These are phyloP conservation scores for Apamea crenata DNA, from an alignment of 2,888 invertebrate species.

Conservation along the genomic window DNA sequence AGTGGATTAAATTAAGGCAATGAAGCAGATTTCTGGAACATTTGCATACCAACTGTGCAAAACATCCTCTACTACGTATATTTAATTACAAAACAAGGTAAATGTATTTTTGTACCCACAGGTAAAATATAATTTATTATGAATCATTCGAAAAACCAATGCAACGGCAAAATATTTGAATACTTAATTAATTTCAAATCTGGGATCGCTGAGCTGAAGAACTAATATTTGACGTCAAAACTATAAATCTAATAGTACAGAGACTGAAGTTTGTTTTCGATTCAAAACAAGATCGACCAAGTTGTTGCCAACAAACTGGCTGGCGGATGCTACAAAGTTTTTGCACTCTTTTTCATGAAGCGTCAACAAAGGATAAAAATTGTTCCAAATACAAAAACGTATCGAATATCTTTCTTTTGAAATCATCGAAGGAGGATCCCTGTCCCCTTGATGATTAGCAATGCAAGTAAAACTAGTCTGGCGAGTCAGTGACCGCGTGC, in stretches of 20 bases:
- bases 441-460: constrained; percentile 65
- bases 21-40: constrained; percentile 42
- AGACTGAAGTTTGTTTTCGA: constrained; percentile 37
- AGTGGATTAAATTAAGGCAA: constrained; percentile 48
- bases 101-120: constrained; percentile 10
- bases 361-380: constrained; percentile 24
- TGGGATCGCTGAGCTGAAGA: constrained; percentile 5
- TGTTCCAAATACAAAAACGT: not conserved
- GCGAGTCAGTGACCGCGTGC: constrained; percentile 84
- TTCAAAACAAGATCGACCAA: constrained; percentile 40
- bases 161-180: constrained; percentile 18
- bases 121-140: constrained; percentile 4
- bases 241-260: constrained; percentile 30
- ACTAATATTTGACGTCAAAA: constrained; percentile 38
- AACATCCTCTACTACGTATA: not conserved
- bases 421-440: constrained; percentile 23
- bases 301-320: constrained; percentile 36
- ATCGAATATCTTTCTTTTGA: constrained; percentile 29
- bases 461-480: constrained; percentile 80
- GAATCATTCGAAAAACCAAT: constrained; percentile 23
- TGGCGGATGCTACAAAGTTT: constrained; percentile 25
- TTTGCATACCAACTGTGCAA: constrained; percentile 6
- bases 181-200: constrained; percentile 16
- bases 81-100: constrained; percentile 10
- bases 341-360: constrained; percentile 7